phyloP scores from a whole-genome alignment of 30 jellyfish, hydroid and myxozoan genomes.

The Rhopilema esculentum region DNA sequence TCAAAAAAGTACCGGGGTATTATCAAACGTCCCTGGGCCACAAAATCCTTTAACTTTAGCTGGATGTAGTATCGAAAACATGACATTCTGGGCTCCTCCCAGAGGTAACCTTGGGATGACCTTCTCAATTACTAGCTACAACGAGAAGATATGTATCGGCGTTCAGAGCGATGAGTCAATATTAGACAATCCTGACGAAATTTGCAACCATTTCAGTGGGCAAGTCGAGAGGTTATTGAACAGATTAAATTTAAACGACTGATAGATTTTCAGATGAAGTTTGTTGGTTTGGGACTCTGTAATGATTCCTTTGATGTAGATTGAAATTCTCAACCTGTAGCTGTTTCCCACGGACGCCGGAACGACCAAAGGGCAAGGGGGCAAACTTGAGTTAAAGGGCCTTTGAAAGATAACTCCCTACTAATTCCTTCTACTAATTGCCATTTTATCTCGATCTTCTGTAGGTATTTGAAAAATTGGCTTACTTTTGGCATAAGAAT shows the following conservation, averaged over 20 bases:
- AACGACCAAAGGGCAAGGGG: too few relatives aligned
- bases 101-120: slow-evolving; percentile 79
- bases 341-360: too few relatives aligned
- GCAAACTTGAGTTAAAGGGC: too few relatives aligned
- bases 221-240: slow-evolving; percentile 57
- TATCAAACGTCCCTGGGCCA: slow-evolving; percentile 86
- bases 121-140: slow-evolving; percentile 71
- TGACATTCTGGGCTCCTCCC: slow-evolving; percentile 93
- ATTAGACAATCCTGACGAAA: slow-evolving; percentile 68
- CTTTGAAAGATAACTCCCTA: too few relatives aligned
- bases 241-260: slow-evolving; percentile 12
- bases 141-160: slow-evolving; percentile 67
- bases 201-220: slow-evolving; percentile 47
- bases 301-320: too few relatives aligned
- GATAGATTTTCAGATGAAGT: background rate
- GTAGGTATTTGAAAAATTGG: too few relatives aligned
- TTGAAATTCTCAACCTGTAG: too few relatives aligned
- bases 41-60: slow-evolving; percentile 48
- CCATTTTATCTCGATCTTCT: too few relatives aligned
- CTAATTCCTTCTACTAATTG: too few relatives aligned
- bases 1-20: slow-evolving; percentile 70
- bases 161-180: slow-evolving; percentile 68
- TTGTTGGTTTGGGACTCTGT: background rate
- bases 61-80: slow-evolving; percentile 54
- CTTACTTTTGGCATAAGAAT: too few relatives aligned